These are phyloP conservation scores for Synaphobranchus kaupii DNA, from an alignment of 2,797 vertebrate genomes.

Conservation along the genomic window DNA sequence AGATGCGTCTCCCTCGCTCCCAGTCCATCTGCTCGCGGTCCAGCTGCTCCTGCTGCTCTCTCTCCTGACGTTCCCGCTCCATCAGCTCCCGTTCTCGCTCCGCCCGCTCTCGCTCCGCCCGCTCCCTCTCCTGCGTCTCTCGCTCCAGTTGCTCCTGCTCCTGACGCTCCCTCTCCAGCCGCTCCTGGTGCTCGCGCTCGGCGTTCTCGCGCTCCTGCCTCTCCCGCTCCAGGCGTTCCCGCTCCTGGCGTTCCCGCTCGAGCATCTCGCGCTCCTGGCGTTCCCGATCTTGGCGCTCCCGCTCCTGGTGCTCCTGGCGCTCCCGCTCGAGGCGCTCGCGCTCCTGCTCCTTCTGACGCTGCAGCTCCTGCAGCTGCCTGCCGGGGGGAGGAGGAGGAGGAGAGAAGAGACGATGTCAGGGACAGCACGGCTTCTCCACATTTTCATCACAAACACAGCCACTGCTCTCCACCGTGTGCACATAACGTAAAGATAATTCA, in stretches of 20 bases:
- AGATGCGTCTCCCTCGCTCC: constrained; percentile 88
- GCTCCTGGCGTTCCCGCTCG: constrained; percentile 65
- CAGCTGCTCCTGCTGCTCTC: constrained; percentile 70
- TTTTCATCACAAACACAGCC: neutral
- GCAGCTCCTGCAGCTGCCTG: constrained; percentile 86
- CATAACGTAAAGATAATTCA: neutral
- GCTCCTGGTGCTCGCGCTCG: constrained; percentile 54
- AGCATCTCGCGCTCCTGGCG: constrained; percentile 71
- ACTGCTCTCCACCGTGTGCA: neutral
- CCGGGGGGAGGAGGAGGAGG: constrained; percentile 24
- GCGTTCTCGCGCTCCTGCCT: constrained; percentile 56
- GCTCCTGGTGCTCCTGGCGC: constrained; percentile 75
- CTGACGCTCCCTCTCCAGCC: constrained; percentile 69
- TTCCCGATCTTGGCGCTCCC: constrained; percentile 74
- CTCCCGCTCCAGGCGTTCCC: constrained; percentile 75
- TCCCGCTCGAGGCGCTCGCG: constrained; percentile 73
- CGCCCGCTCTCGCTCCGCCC: constrained; percentile 66
- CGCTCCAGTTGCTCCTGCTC: constrained; percentile 62
- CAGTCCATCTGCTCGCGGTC: constrained; percentile 89
- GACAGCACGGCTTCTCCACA: neutral
- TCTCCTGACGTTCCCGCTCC: constrained; percentile 68
- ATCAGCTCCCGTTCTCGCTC: constrained; percentile 50
- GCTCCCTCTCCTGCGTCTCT: constrained; percentile 72
- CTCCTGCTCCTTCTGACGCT: constrained; percentile 81
- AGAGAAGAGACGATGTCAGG: neutral